Evolutionary conservation across 2,888 invertebrate species (phyloP).

Genomic region (Cosmia trapezina): DNA sequence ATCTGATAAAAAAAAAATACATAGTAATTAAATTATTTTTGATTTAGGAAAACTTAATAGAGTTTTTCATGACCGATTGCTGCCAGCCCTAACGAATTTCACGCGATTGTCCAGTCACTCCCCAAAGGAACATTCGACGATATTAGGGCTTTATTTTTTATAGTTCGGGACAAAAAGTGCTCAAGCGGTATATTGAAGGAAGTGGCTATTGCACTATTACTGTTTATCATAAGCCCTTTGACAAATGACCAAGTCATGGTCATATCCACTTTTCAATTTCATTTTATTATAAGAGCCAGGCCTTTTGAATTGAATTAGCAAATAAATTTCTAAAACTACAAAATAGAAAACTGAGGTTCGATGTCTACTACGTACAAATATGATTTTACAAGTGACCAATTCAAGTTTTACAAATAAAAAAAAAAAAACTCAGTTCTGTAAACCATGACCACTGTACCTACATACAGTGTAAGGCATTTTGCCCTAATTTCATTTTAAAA

Average conservation of each 20-base stretch:
- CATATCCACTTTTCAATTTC: slow-evolving; percentile 30
- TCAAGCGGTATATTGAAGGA: slow-evolving; percentile 83
- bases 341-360: neutral
- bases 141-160: slow-evolving; percentile 91
- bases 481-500: slow-evolving; percentile 9
- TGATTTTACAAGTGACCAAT: neutral
- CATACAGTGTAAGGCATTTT: neutral
- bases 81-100: slow-evolving; percentile 82
- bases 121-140: slow-evolving; percentile 90
- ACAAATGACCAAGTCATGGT: slow-evolving; percentile 44
- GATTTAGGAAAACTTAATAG: neutral
- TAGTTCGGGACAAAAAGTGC: slow-evolving; percentile 88
- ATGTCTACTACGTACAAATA: neutral
- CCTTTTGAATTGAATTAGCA: neutral
- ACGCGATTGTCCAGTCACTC: slow-evolving; percentile 87
- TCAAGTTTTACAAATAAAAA: neutral
- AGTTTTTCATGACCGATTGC: neutral
- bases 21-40: too few relatives aligned
- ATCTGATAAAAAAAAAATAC: too few relatives aligned
- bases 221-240: slow-evolving; percentile 77
- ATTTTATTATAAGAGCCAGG: neutral
- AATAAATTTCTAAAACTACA: neutral
- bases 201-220: slow-evolving; percentile 82
- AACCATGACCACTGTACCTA: neutral
- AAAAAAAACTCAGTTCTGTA: neutral